Conservation (phyloP, 2,797 vertebrate species). For the Sebastes wilsoni region DNA sequence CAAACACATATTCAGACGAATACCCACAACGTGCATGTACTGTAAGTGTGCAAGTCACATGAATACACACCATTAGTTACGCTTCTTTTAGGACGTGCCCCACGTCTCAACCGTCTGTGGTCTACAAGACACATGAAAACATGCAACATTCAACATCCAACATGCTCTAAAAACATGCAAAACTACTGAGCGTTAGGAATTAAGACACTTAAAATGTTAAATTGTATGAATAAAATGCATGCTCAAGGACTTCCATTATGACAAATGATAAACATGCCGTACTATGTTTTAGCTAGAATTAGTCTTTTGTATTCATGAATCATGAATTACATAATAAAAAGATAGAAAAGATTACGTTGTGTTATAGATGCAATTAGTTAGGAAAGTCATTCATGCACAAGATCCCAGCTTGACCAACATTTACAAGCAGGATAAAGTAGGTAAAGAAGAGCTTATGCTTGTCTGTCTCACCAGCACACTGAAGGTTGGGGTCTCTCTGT, state of each 20-base stretch:
- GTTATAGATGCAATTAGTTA: not conserved
- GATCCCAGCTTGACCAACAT: not conserved
- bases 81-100: fast-evolving
- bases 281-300: not conserved
- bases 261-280: not conserved
- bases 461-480: slow-evolving; percentile 68
- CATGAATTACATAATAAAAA: not conserved
- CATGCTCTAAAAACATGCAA: slow-evolving; percentile 51
- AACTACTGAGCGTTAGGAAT: not conserved
- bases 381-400: not conserved
- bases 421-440: not conserved
- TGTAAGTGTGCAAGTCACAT: not conserved
- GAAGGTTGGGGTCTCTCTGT: slow-evolving; percentile 62
- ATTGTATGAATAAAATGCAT: not conserved
- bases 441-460: not conserved
- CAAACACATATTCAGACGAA: not conserved
- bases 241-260: not conserved
- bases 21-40: not conserved
- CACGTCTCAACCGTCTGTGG: slow-evolving; percentile 32
- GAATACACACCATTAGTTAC: not conserved
- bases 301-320: not conserved
- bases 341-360: not conserved
- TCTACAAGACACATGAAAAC: slow-evolving; percentile 59
- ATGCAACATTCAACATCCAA: slow-evolving; percentile 52
- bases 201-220: not conserved